These are phyloP conservation scores for Catharus fuscescens DNA, from an alignment of 2,113 vertebrate species.

Conservation along the genomic window DNA sequence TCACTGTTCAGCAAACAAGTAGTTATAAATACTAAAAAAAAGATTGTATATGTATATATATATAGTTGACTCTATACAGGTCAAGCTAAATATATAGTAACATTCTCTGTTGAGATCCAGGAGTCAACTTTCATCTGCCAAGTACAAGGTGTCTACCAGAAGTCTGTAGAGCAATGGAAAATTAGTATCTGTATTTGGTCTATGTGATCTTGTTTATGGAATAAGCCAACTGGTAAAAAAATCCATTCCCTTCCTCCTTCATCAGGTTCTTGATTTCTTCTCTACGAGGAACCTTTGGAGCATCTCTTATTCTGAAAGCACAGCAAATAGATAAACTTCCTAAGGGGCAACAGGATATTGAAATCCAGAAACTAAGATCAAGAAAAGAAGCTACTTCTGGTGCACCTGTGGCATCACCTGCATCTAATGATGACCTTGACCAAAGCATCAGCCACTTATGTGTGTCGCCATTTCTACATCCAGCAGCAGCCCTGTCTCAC, in stretches of 20 bases:
- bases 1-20: not conserved
- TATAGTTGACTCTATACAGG: not conserved
- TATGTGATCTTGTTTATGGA: not conserved
- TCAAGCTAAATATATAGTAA: not conserved
- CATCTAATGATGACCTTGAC: not conserved
- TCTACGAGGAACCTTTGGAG: constrained; percentile 81
- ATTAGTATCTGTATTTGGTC: not conserved
- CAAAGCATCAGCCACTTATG: not conserved
- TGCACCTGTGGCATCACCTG: not conserved
- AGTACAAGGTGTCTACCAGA: not conserved
- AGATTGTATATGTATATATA: not conserved
- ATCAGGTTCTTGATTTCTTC: constrained; percentile 84
- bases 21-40: not conserved
- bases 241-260: constrained; percentile 3
- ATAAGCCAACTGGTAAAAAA: not conserved
- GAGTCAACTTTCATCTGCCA: not conserved
- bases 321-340: constrained; percentile 83
- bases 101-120: not conserved
- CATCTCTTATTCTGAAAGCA: constrained; percentile 78
- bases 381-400: not conserved
- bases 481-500: not conserved
- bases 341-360: constrained; percentile 64
- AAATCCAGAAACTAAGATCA: constrained; percentile 81
- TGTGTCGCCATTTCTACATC: not conserved
- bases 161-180: not conserved